These are phyloP conservation scores for Coelinius sp. DNA, from an alignment of 2,888 invertebrate species.

Conservation along the genomic window DNA sequence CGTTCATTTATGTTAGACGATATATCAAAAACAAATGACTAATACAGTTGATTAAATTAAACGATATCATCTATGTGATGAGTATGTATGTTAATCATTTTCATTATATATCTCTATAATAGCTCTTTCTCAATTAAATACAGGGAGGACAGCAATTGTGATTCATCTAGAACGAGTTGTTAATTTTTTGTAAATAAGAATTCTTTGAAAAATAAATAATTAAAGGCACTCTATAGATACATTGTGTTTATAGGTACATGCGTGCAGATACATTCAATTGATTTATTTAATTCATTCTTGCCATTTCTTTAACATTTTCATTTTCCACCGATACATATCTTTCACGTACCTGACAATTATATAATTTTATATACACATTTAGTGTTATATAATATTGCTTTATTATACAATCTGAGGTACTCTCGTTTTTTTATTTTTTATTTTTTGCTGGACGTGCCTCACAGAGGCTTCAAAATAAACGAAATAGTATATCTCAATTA, in stretches of 20 bases:
- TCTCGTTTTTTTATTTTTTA: slow-evolving; percentile 26
- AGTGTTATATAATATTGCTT: slow-evolving; percentile 40
- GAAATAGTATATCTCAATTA: not conserved
- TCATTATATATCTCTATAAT: slow-evolving; percentile 1
- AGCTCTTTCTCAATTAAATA: slow-evolving; percentile 38
- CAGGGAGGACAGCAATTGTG: slow-evolving; percentile 49
- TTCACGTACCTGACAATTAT: slow-evolving; percentile 45
- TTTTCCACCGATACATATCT: slow-evolving; percentile 37
- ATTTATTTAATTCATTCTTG: slow-evolving; percentile 21
- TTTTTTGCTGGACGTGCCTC: slow-evolving; percentile 49
- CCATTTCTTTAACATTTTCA: slow-evolving; percentile 38
- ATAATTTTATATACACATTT: slow-evolving; percentile 49
- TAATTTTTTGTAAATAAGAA: not conserved
- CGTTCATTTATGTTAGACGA: not conserved
- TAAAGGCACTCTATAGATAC: slow-evolving; percentile 56
- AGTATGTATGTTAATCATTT: too few relatives aligned
- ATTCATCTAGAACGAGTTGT: slow-evolving; percentile 41
- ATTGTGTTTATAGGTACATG: slow-evolving; percentile 49
- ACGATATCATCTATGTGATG: too few relatives aligned
- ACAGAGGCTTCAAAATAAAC: slow-evolving; percentile 39
- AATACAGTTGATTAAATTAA: too few relatives aligned
- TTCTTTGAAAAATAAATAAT: slow-evolving; percentile 51
- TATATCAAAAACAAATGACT: slow-evolving; percentile 16
- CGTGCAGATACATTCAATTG: slow-evolving; percentile 49
- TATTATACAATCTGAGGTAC: slow-evolving; percentile 48